Percentiles rank a stretch among this genome's conserved stretches.
These are phyloP conservation scores for Drosophila infuscata DNA, from an alignment of 2,888 invertebrate species.

Conservation along the genomic window DNA sequence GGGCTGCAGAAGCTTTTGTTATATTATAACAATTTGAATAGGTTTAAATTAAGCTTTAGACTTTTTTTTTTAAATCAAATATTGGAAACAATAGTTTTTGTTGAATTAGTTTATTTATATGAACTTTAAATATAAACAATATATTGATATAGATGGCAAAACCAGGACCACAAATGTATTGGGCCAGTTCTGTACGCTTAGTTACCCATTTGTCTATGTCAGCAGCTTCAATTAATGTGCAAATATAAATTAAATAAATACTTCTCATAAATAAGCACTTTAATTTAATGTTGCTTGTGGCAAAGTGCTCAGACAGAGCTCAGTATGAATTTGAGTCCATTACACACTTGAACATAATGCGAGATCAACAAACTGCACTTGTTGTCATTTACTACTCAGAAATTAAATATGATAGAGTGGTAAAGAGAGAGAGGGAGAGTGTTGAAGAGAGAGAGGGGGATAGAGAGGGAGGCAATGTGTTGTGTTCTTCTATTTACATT, in stretches of 20 bases:
- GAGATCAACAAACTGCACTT: slow-evolving; percentile 54
- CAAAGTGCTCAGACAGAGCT: slow-evolving; percentile 34
- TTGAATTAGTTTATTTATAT: background rate
- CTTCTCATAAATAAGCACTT: slow-evolving; percentile 2
- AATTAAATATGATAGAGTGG: slow-evolving; percentile 47
- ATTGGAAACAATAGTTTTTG: slow-evolving; percentile 11
- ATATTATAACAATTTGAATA: slow-evolving; percentile 37
- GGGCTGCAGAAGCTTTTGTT: slow-evolving; percentile 14
- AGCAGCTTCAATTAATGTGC: background rate
- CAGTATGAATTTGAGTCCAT: slow-evolving; percentile 42
- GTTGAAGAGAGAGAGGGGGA: background rate
- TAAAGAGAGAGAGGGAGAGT: background rate
- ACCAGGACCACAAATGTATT: background rate
- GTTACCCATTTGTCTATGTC: background rate
- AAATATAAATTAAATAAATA: background rate
- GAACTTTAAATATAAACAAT: background rate
- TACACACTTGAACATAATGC: slow-evolving; percentile 23
- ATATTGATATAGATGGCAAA: background rate
- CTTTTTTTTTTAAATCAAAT: slow-evolving; percentile 36
- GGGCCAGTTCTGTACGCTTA: background rate
- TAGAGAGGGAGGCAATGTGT: background rate
- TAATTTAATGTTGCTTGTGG: slow-evolving; percentile 12
- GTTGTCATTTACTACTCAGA: slow-evolving; percentile 26
- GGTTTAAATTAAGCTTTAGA: slow-evolving; percentile 23
- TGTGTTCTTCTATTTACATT: slow-evolving; percentile 63